These are phyloP conservation scores for Protodeltote pygarga DNA, from an alignment of 2,888 invertebrate species.

Conservation along the genomic window DNA sequence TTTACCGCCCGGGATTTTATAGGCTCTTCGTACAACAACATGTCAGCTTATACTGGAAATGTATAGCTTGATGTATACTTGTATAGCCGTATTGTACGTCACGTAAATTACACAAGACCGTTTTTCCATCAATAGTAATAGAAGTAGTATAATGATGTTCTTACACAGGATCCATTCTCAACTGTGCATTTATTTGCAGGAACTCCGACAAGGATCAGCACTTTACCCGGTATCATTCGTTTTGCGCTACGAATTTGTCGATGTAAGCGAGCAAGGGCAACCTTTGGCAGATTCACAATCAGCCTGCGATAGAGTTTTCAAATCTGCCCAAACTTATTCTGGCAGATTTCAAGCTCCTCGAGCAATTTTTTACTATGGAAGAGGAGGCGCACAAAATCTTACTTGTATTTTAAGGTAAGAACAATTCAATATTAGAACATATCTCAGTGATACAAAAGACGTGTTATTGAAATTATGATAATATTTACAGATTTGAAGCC, in stretches of 20 bases:
- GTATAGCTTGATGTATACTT: too few relatives aligned
- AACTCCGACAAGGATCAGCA: constrained; percentile 92
- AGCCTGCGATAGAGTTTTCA: constrained; percentile 89
- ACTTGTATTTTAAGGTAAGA: constrained; percentile 90
- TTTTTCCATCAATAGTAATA: too few relatives aligned
- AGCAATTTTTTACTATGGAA: constrained; percentile 93
- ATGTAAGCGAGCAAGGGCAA: constrained; percentile 89
- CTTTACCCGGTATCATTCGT: constrained; percentile 92
- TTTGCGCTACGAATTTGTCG: constrained; percentile 94
- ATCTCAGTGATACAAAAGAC: not conserved
- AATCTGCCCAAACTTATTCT: constrained; percentile 83
- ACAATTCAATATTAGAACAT: not conserved
- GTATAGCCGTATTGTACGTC: too few relatives aligned
- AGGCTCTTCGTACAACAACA: too few relatives aligned
- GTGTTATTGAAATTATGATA: constrained; percentile 34
- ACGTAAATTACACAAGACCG: too few relatives aligned
- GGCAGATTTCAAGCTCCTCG: constrained; percentile 91
- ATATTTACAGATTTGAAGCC: constrained; percentile 88
- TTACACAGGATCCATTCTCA: not conserved
- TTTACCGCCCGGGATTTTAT: too few relatives aligned
- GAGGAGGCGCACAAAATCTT: constrained; percentile 92
- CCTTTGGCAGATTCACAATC: constrained; percentile 87
- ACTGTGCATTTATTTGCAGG: constrained; percentile 61
- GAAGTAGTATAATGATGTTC: too few relatives aligned
- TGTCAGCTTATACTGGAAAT: too few relatives aligned